These are phyloP conservation scores for Hedya salicella DNA, from an alignment of 2,888 invertebrate genomes.

Conservation along the genomic window DNA sequence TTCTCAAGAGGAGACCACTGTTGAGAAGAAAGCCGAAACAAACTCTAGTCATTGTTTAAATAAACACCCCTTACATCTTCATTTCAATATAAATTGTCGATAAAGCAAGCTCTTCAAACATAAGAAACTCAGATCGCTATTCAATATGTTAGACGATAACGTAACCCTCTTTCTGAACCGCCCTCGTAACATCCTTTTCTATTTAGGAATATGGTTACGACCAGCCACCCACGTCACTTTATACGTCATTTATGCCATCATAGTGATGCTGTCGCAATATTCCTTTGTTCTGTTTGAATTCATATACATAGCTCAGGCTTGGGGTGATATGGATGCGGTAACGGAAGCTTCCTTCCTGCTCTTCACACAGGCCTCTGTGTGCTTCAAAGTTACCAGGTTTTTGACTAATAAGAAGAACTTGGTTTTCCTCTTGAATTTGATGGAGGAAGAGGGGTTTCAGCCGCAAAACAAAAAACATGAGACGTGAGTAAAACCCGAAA, in stretches of 20 bases:
- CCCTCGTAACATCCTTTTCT: slow-evolving; percentile 60
- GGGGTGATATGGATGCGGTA: slow-evolving; percentile 71
- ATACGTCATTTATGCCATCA: slow-evolving; percentile 56
- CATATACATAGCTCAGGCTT: slow-evolving; percentile 66
- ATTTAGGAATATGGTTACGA: slow-evolving; percentile 67
- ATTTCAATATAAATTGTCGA: slow-evolving; percentile 7
- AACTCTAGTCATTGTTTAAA: too few species aligned
- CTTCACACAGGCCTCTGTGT: slow-evolving; percentile 73
- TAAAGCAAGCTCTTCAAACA: not conserved
- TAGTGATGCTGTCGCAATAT: slow-evolving; percentile 65
- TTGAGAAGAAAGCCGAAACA: too few species aligned
- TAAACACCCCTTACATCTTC: slow-evolving; percentile 4
- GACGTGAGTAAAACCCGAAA: slow-evolving; percentile 63
- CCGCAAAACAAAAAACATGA: slow-evolving; percentile 59
- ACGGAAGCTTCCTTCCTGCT: slow-evolving; percentile 71
- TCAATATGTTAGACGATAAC: slow-evolving; percentile 55
- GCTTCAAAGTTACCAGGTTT: slow-evolving; percentile 70
- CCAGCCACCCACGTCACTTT: slow-evolving; percentile 52
- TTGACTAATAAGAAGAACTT: slow-evolving; percentile 61
- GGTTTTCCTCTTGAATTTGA: slow-evolving; percentile 55
- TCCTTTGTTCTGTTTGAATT: slow-evolving; percentile 70
- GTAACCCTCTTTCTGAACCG: slow-evolving; percentile 59
- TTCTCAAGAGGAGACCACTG: too few species aligned
- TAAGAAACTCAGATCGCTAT: not conserved
- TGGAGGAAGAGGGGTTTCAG: slow-evolving; percentile 61